Percentiles rank a stretch among this genome's conserved stretches.
phyloP scores from a whole-genome alignment of 2,888 invertebrate species.

The Pyrrhosoma nymphula region DNA sequence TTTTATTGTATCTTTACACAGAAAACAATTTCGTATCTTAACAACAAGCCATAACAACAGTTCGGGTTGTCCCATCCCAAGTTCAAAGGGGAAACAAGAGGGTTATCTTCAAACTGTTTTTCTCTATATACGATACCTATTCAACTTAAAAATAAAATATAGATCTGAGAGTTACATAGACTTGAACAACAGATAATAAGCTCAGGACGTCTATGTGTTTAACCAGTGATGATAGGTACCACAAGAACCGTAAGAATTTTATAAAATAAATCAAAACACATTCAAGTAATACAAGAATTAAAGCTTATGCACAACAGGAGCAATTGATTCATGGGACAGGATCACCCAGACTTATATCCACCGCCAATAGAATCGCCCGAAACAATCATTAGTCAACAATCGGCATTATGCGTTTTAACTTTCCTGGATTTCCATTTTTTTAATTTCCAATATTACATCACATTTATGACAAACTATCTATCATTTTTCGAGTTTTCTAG shows the following conservation, averaged over 20 bases:
- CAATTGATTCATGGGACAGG: background rate
- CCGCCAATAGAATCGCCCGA: background rate
- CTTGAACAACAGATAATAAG: background rate
- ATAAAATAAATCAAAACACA: too few relatives aligned
- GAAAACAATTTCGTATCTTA: constrained; percentile 47
- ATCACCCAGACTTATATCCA: constrained; percentile 2
- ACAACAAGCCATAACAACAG: constrained; percentile 60
- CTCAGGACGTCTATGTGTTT: background rate
- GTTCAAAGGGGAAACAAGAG: background rate
- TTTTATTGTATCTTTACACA: constrained; percentile 63
- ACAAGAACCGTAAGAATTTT: too few relatives aligned
- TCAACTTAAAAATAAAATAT: background rate
- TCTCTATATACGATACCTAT: background rate
- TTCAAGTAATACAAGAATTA: too few relatives aligned
- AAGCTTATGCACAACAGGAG: background rate
- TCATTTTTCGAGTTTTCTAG: constrained; percentile 39
- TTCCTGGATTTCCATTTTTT: constrained; percentile 39
- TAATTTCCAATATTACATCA: constrained; percentile 54
- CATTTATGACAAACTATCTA: constrained; percentile 57
- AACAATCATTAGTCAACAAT: constrained; percentile 49
- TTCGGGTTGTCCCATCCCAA: constrained; percentile 36
- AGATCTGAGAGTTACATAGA: background rate
- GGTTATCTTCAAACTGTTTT: background rate
- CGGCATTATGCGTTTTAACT: constrained; percentile 5
- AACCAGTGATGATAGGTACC: too few relatives aligned